Evolutionary conservation across 2,113 vertebrate species (phyloP).

Genomic region (Dendrocopos noguchii): DNA sequence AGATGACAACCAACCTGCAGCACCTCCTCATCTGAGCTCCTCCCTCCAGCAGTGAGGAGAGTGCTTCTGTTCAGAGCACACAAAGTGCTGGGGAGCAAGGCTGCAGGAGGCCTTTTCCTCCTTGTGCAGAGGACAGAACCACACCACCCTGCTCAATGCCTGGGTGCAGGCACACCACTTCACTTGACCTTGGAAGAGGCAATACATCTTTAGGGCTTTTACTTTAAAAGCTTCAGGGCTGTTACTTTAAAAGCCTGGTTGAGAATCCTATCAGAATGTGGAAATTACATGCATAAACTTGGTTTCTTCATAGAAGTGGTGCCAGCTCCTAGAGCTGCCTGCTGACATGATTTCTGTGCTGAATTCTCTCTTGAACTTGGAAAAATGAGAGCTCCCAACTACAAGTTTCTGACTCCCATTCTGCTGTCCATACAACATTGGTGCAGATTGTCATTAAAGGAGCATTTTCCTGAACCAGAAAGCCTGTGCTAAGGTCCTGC

Average conservation of each 20-base stretch:
- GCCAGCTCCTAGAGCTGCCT: neutral
- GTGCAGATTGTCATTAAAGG: neutral
- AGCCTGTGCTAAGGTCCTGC: neutral
- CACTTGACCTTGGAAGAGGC: neutral
- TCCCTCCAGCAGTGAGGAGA: neutral
- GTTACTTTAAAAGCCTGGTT: neutral
- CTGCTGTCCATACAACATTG: neutral
- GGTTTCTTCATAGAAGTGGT: neutral
- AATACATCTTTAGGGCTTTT: neutral
- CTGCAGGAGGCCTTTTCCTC: neutral
- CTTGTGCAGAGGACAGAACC: neutral
- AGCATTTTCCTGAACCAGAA: slow-evolving; percentile 8
- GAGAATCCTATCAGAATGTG: slow-evolving; percentile 17
- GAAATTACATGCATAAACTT: slow-evolving; percentile 1
- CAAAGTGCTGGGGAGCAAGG: neutral
- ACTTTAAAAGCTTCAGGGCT: neutral
- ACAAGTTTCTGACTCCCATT: neutral
- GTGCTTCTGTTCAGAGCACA: neutral
- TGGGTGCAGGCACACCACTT: neutral
- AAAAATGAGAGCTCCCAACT: neutral
- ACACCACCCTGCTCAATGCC: neutral
- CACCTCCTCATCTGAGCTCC: neutral
- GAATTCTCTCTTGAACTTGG: neutral
- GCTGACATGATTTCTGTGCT: slow-evolving; percentile 7
- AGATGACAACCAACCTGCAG: neutral